phyloP scores from a whole-genome alignment of 2,113 vertebrate species.

The Capreolus pygargus region DNA sequence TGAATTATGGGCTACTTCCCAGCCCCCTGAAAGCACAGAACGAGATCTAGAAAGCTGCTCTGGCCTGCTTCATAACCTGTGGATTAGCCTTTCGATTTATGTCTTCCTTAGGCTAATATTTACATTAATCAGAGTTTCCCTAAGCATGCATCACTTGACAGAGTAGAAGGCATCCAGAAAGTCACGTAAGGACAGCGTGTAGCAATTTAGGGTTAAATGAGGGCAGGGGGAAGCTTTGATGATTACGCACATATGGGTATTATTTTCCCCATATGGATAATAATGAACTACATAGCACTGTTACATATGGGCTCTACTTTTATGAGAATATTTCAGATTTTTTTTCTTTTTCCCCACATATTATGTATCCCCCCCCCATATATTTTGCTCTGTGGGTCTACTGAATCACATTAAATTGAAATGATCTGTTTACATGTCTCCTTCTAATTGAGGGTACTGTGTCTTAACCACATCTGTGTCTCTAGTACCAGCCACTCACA shows the following conservation, averaged over 20 bases:
- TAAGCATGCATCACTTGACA: neutral
- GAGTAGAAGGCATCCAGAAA: neutral
- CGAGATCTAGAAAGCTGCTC: neutral
- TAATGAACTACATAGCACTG: constrained; percentile 8
- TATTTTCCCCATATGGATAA: constrained; percentile 27
- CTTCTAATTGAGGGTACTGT: neutral
- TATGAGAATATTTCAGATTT: constrained; percentile 25
- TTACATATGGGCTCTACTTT: constrained; percentile 25
- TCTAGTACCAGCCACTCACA: neutral
- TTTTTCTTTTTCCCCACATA: neutral
- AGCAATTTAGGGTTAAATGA: neutral
- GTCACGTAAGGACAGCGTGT: neutral
- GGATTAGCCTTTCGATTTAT: constrained; percentile 1
- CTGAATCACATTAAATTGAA: neutral
- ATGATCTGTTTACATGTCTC: neutral
- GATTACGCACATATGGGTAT: neutral
- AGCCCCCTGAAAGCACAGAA: neutral
- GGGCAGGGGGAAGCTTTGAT: neutral
- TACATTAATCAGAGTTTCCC: constrained; percentile 22
- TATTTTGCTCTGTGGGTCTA: neutral
- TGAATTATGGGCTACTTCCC: neutral
- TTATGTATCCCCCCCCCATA: neutral
- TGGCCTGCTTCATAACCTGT: neutral
- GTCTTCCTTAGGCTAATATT: constrained; percentile 14
- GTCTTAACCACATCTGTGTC: neutral